Evolutionary conservation across 1,140 invertebrate species (phyloP), one percentile per base, ranked within the genome.

Genomic region (Charaxes varanes): DNA sequence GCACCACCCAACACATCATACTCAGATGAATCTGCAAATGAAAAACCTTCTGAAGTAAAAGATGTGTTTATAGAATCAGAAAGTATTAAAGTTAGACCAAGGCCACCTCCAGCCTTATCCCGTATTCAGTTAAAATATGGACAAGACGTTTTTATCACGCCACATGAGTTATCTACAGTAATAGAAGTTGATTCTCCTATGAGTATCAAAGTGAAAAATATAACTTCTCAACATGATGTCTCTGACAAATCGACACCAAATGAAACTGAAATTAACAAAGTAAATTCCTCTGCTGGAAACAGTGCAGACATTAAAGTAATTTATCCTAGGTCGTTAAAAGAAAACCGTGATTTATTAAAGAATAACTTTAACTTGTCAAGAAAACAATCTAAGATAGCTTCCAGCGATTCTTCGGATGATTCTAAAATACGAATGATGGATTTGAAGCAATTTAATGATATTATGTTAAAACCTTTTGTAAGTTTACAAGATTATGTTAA

Each of bases 161-260:
- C 86, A 2, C 89, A 90, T 48, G 89, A 91, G 59, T 68, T 90
- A 8, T 90, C 89, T 5, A 90, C 89, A 3, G 90, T 91, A 24
- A 68, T 87, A 3, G 89, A 91, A 83, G 83, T 88, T 2, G 88
- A 89, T 61, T 88, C 88, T 4, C 87, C 87, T 2, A 85, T 87
- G 60, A 84, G 77, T 44, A 18, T 72, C 2, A 72, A 67, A 55
- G 30, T 60, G 2, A 78, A 73, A 53, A 76, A 46, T 37, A 56
- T 71, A 15, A 59, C 66, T 7, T 55, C 63, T 6, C 56, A 48
- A 11, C 41, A 47, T 14, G 46, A 66, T 18, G 21, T n/a, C n/a
- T n/a, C n/a, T n/a, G n/a, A n/a, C n/a, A n/a, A n/a, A n/a, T n/a
- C n/a, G n/a, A n/a, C n/a, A n/a, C n/a, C n/a, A n/a, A n/a, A 31